A percentile compares a stretch with the other conserved stretches of the same genome.
These are phyloP conservation scores for Drosophila watanabei DNA, from an alignment of 1,140 invertebrate species.

Conservation along the genomic window DNA sequence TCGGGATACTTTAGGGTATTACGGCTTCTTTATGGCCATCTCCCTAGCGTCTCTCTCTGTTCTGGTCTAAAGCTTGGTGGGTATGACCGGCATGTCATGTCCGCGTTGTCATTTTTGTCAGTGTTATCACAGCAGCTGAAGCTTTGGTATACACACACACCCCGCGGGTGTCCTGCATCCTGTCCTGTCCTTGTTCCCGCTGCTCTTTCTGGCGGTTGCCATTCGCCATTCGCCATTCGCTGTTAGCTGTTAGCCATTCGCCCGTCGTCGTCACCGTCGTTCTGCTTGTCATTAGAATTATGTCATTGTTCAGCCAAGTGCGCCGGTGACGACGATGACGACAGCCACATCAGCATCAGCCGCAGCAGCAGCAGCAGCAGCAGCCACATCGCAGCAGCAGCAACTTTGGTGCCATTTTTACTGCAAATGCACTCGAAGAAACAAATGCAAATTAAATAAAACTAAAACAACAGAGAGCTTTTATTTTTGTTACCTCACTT, in stretches of 20 bases:
- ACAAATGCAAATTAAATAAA: background rate
- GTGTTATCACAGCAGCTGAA: conserved; percentile 60
- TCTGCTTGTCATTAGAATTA: conserved; percentile 75
- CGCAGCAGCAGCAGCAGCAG: conserved; percentile 13
- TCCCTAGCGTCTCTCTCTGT: background rate
- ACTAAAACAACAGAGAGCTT: too few relatives aligned
- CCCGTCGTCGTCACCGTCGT: conserved; percentile 44
- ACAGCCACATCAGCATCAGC: conserved; percentile 12
- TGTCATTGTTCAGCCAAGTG: conserved; percentile 75
- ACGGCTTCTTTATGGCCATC: conserved; percentile 11
- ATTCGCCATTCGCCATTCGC: conserved; percentile 17
- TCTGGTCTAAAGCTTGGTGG: background rate
- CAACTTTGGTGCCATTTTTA: conserved; percentile 61
- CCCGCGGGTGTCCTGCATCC: conserved; percentile 3
- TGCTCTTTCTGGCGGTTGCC: conserved; percentile 34
- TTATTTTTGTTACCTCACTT: background rate
- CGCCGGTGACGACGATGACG: conserved; percentile 41
- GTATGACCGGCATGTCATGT: conserved; percentile 63
- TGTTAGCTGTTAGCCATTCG: conserved; percentile 22
- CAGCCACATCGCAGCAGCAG: conserved; percentile 13
- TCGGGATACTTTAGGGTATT: conserved; percentile 22
- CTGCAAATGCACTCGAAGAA: conserved; percentile 5
- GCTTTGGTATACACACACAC: conserved; percentile 1
- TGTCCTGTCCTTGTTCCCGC: background rate
- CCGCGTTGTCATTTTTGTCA: conserved; percentile 71